Conservation (phyloP, 2,888 invertebrate species). For the Euzetes globulus region DNA sequence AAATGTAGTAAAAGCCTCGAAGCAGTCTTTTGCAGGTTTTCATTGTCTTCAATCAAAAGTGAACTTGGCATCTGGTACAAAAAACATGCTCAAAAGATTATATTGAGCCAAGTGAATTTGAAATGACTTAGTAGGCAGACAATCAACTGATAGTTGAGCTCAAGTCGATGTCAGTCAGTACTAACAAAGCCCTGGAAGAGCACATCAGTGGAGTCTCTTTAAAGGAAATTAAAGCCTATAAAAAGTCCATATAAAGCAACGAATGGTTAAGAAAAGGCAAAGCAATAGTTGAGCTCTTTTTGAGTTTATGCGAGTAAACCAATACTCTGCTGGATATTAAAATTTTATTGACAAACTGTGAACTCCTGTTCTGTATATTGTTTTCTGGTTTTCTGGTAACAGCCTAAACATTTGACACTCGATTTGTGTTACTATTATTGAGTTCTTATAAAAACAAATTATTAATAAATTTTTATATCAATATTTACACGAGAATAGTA, state of each 20-base stretch:
- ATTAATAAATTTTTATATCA: constrained; percentile 6
- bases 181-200: background rate
- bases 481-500: constrained; percentile 35
- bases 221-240: constrained; percentile 29
- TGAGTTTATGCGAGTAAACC: background rate
- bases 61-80: too few relatives aligned
- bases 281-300: background rate
- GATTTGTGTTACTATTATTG: background rate
- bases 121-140: background rate
- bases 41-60: too few relatives aligned
- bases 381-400: background rate
- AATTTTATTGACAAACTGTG: background rate
- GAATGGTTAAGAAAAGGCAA: background rate
- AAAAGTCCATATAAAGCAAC: background rate
- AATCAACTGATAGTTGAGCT: background rate
- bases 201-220: background rate
- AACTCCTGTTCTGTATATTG: background rate
- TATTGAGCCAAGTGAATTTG: too few relatives aligned
- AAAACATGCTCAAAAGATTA: too few relatives aligned
- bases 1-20: too few relatives aligned
- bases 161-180: constrained; percentile 2
- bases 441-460: constrained; percentile 14
- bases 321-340: background rate
- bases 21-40: too few relatives aligned
- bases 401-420: background rate